These are phyloP conservation scores for Eurytoma californica DNA, from an alignment of 2,888 invertebrate species.

Conservation along the genomic window DNA sequence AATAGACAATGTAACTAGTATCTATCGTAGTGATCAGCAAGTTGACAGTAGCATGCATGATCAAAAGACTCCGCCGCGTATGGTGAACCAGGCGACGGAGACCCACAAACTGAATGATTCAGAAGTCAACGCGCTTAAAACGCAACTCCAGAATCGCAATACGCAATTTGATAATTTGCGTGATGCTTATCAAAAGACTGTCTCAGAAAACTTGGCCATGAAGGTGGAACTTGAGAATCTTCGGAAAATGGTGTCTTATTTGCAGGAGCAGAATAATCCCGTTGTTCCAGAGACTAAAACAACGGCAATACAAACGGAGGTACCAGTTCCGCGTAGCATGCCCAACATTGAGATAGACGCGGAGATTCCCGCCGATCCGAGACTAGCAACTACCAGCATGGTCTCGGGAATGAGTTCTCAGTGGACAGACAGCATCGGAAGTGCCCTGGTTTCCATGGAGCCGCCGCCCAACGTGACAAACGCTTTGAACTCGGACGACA, in stretches of 20 bases:
- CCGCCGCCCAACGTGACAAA: constrained; percentile 66
- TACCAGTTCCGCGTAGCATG: constrained; percentile 22
- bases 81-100: constrained; percentile 43
- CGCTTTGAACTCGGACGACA: constrained; percentile 66
- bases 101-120: constrained; percentile 50
- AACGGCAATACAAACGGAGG: constrained; percentile 66
- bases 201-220: constrained; percentile 66
- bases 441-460: constrained; percentile 63
- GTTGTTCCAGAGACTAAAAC: constrained; percentile 53
- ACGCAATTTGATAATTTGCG: constrained; percentile 60
- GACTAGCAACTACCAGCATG: constrained; percentile 61
- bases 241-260: constrained; percentile 57
- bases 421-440: constrained; percentile 68
- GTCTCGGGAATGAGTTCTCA: constrained; percentile 66
- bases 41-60: constrained; percentile 23
- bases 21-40: constrained; percentile 40
- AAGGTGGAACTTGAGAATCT: constrained; percentile 65
- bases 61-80: constrained; percentile 48
- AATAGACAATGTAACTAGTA: constrained; percentile 60
- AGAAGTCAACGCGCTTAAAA: constrained; percentile 58
- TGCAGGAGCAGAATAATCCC: constrained; percentile 48
- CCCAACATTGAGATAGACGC: constrained; percentile 6
- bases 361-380: constrained; percentile 48
- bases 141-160: constrained; percentile 61
- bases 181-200: constrained; percentile 64